These are phyloP conservation scores for Cenopis cana DNA, from an alignment of 2,888 invertebrate species.

Conservation along the genomic window DNA sequence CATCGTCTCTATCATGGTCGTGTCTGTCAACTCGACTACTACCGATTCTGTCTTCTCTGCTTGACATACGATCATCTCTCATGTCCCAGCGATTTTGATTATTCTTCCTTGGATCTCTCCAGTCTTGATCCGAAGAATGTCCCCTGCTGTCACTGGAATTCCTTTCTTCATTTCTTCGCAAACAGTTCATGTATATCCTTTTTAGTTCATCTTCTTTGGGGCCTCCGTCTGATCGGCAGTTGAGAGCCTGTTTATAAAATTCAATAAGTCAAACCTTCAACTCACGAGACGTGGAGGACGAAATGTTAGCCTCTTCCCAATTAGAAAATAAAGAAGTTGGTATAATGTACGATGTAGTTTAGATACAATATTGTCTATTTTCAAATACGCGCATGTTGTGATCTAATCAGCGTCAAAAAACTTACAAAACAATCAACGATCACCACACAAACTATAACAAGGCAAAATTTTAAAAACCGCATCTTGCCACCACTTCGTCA, in stretches of 20 bases:
- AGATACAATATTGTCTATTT: background rate
- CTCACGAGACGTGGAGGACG: background rate
- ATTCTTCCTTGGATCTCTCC: slow-evolving; percentile 59
- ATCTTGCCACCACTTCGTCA: slow-evolving; percentile 55
- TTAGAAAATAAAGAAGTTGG: background rate
- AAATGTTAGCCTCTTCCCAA: background rate
- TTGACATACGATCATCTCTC: slow-evolving; percentile 51
- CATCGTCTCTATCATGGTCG: slow-evolving; percentile 35
- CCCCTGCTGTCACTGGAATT: slow-evolving; percentile 57
- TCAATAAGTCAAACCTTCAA: background rate
- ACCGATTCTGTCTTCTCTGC: slow-evolving; percentile 46
- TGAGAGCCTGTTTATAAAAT: slow-evolving; percentile 72
- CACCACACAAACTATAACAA: slow-evolving; percentile 58
- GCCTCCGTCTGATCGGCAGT: slow-evolving; percentile 85
- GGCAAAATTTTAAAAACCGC: slow-evolving; percentile 58
- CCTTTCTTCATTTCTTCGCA: slow-evolving; percentile 73
- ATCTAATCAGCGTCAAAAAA: slow-evolving; percentile 42
- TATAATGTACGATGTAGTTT: too few relatives aligned
- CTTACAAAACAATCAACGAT: slow-evolving; percentile 63
- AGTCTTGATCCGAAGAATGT: slow-evolving; percentile 60
- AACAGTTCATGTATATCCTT: slow-evolving; percentile 84
- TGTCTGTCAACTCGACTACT: slow-evolving; percentile 50
- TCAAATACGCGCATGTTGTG: too few relatives aligned
- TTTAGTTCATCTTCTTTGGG: slow-evolving; percentile 85
- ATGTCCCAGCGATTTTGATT: slow-evolving; percentile 60